Evolutionary conservation across 2,888 invertebrate species (phyloP).

Genomic region (Noctua fimbriata): DNA sequence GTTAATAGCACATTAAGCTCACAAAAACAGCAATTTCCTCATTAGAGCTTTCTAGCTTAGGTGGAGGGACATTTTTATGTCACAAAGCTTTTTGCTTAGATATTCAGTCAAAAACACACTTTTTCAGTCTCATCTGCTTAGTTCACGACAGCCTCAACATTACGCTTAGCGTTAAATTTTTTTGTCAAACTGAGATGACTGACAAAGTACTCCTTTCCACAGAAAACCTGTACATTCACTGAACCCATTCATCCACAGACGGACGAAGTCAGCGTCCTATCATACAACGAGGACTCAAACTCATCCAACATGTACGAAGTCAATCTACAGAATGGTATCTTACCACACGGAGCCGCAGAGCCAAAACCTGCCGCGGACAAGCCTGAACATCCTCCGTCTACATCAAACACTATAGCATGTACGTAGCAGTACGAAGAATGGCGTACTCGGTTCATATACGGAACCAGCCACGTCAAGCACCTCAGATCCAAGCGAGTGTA

Average conservation of each 20-base stretch:
- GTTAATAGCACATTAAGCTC: background rate
- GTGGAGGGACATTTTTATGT: background rate
- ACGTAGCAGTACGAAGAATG: slow-evolving; percentile 88
- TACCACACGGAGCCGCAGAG: slow-evolving; percentile 50
- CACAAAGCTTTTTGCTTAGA: background rate
- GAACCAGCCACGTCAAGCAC: slow-evolving; percentile 73
- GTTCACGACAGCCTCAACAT: background rate
- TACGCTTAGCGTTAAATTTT: background rate
- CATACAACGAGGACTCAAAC: slow-evolving; percentile 88
- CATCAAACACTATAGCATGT: slow-evolving; percentile 82
- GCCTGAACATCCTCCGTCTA: slow-evolving; percentile 74
- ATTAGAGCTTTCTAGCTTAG: background rate
- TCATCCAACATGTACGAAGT: slow-evolving; percentile 86
- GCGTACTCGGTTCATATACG: slow-evolving; percentile 86
- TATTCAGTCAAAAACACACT: background rate
- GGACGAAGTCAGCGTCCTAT: slow-evolving; percentile 84
- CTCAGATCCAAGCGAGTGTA: slow-evolving; percentile 73
- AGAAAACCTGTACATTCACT: slow-evolving; percentile 47
- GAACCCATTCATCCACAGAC: slow-evolving; percentile 74
- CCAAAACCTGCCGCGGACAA: slow-evolving; percentile 68
- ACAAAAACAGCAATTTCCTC: background rate
- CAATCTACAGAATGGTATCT: slow-evolving; percentile 77
- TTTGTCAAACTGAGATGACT: slow-evolving; percentile 25
- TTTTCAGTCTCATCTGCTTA: slow-evolving; percentile 9
- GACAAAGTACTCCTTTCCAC: slow-evolving; percentile 34